Evolutionary conservation across 2,888 invertebrate genomes (phyloP).

Genomic region (Acronicta leporina): DNA sequence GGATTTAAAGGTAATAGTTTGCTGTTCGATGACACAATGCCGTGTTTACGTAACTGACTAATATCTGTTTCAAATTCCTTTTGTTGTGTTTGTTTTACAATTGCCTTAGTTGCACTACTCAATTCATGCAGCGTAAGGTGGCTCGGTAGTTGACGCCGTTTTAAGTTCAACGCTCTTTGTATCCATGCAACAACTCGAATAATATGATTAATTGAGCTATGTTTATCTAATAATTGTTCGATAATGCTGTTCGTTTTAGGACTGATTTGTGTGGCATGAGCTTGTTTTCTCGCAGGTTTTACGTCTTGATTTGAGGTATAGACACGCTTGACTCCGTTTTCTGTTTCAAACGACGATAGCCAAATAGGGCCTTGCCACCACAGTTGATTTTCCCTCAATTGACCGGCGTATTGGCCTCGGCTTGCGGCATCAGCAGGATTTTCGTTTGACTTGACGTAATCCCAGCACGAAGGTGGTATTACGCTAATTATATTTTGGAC

Average conservation of each 20-base stretch:
- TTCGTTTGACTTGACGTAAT: neutral
- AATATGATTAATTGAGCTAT: conserved; percentile 1
- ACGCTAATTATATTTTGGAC: neutral
- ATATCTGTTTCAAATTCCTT: neutral
- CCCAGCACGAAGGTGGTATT: neutral
- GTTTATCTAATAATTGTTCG: conserved; percentile 3
- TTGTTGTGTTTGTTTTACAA: conserved; percentile 4
- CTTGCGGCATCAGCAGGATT: conserved; percentile 1
- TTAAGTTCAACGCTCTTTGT: conserved; percentile 6
- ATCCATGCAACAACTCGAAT: conserved; percentile 9
- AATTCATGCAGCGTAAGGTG: conserved; percentile 10
- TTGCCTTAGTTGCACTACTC: conserved; percentile 4
- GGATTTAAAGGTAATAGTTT: neutral
- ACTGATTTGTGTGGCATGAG: neutral
- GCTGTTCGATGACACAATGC: neutral
- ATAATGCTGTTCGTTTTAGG: conserved; percentile 1
- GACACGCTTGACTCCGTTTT: neutral
- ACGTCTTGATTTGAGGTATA: neutral
- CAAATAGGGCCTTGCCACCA: conserved; percentile 1
- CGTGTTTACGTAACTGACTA: neutral
- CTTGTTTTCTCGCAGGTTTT: conserved; percentile 1
- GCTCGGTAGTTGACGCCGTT: neutral
- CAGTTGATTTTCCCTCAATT: neutral
- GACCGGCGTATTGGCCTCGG: neutral
- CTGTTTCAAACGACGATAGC: neutral